Percentiles rank a stretch among this genome's conserved stretches.
phyloP scores from a whole-genome alignment of 2,888 invertebrate species.

The Osmoderma eremita region DNA sequence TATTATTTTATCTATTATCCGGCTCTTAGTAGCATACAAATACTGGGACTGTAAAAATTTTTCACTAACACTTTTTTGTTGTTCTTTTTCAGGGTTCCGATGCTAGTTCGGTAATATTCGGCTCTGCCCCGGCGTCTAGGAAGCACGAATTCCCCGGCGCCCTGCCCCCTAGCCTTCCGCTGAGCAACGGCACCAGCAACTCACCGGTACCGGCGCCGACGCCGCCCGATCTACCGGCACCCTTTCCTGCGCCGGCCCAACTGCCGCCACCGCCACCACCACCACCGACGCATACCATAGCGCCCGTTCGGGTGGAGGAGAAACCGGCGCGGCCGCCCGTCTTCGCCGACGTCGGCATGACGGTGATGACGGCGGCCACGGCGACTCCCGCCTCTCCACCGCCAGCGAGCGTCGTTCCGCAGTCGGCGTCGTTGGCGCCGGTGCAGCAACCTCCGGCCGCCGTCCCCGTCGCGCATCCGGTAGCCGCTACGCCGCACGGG shows the following conservation, averaged over 20 bases:
- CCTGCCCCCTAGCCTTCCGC: conserved; percentile 67
- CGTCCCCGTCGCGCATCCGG: conserved; percentile 60
- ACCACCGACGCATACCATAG: conserved; percentile 61
- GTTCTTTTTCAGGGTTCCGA: conserved; percentile 75
- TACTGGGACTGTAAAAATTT: too few relatives aligned
- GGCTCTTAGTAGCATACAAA: too few relatives aligned
- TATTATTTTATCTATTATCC: too few relatives aligned
- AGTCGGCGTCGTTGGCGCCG: not conserved
- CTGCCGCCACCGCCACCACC: conserved; percentile 65
- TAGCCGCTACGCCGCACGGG: conserved; percentile 58
- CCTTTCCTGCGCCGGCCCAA: conserved; percentile 77
- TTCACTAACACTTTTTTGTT: conserved; percentile 2
- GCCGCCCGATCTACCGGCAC: conserved; percentile 73
- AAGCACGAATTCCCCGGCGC: conserved; percentile 73
- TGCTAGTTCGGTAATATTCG: conserved; percentile 71
- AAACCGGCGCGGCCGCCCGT: conserved; percentile 50
- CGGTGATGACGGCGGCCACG: conserved; percentile 53
- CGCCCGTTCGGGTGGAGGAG: conserved; percentile 50
- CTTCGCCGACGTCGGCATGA: conserved; percentile 48
- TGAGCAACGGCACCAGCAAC: conserved; percentile 72
- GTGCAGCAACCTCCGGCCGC: conserved; percentile 67
- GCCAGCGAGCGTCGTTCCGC: conserved; percentile 39
- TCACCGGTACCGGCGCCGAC: conserved; percentile 73
- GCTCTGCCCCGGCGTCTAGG: conserved; percentile 71
- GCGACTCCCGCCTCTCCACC: conserved; percentile 49